Base-by-base conservation (phyloP, 2,797 vertebrate species). In the Apodemus agrarius region DNA sequence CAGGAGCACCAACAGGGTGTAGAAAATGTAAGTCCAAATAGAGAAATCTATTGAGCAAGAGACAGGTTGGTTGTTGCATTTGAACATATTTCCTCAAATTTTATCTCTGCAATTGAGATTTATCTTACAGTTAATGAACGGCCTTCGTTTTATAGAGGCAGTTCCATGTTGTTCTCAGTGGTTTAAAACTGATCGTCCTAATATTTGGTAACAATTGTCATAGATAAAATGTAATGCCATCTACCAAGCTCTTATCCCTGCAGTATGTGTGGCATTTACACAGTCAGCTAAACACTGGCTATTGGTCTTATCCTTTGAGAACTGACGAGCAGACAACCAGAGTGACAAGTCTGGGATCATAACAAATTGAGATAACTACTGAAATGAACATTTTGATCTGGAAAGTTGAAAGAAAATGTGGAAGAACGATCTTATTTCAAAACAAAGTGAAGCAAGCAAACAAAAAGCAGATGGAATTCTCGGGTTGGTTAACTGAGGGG, bases 331-430 rank as follows among this genome's bases (percentile, higher is more conserved):
- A 43, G 54, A 81, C 65, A 76, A 69, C 52, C 29, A 76, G 8
- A 3, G 34, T 72, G 19, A 37, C 46, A 72, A 91, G 88, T 74
- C 37, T 65, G 69, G 26, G 10, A 19, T 79, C 63, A 31, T 16
- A 65, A 46, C 31, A 88, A 83, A 72, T 43, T 91, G 78, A 17
- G 89, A 80, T 79, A 80, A 88, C 78, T 31, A 7, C 74, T 34
- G 40, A 52, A 57, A 26, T 34, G 37, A 80, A 54, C 22, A 69
- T 76, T 59, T 75, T 59, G 37, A 43, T 76, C 19, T 37, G 43
- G 43, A 37, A 92, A 57, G 40, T 81, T 37, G 26, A 12, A 89
- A 92, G 49, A 69, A 90, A 95, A 94, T 74, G 29, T 76, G 11
- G 34, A 81, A 67, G 29, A 61, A 78, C n/a, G 46, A 24, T 34